phyloP scores from a whole-genome alignment of 2,797 vertebrate species.

The Alcedo atthis region DNA sequence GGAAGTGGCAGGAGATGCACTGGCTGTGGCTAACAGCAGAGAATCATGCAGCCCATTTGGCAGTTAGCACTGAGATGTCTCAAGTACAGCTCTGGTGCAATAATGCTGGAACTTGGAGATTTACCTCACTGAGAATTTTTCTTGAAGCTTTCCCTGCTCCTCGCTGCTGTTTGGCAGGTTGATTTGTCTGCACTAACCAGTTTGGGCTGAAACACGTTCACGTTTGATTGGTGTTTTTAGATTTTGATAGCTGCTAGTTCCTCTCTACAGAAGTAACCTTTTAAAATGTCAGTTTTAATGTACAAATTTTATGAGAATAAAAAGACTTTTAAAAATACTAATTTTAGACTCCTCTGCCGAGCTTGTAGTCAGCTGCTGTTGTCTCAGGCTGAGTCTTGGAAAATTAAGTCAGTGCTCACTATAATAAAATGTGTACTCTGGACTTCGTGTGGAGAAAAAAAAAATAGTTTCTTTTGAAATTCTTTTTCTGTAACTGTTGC shows the following conservation, averaged over 20 bases:
- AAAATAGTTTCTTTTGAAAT: conserved; percentile 38
- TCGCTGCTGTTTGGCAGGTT: accelerated
- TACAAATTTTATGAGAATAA: conserved; percentile 76
- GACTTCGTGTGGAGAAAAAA: conserved; percentile 46
- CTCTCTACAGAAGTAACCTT: conserved; percentile 70
- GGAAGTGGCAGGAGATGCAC: conserved; percentile 20
- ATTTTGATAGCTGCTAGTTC: conserved; percentile 54
- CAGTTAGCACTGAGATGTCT: not conserved
- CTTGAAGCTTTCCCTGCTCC: not conserved
- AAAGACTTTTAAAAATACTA: conserved; percentile 58
- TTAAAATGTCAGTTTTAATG: conserved; percentile 75
- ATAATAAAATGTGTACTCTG: conserved; percentile 62
- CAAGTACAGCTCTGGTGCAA: conserved; percentile 8
- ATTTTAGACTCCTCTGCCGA: conserved; percentile 68
- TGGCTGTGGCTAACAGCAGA: not conserved
- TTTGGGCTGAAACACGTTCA: conserved; percentile 39
- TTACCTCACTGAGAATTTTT: conserved; percentile 2
- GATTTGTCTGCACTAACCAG: not conserved
- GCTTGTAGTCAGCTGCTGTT: conserved; percentile 68
- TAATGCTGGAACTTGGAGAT: conserved; percentile 12
- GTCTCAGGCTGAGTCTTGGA: conserved; percentile 63
- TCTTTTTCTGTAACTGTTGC: conserved; percentile 50
- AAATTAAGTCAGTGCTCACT: conserved; percentile 60
- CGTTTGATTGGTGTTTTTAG: conserved; percentile 59
- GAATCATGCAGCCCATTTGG: conserved; percentile 16